phyloP scores from a whole-genome alignment of 2,888 invertebrate genomes.

The Galerucella calmariensis region DNA sequence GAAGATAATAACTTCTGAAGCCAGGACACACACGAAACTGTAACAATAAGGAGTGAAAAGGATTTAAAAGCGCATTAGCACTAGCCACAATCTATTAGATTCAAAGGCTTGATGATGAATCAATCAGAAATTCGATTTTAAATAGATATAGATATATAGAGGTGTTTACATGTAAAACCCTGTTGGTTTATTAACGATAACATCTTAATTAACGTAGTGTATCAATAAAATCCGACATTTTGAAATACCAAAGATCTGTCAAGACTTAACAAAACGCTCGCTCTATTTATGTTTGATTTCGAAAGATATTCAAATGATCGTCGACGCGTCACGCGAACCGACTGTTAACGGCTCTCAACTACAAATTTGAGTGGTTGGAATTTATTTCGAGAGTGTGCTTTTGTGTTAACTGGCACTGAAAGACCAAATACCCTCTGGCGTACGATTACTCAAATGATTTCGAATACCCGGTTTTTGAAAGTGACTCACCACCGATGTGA shows the following conservation, averaged over 20 bases:
- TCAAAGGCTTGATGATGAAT: too few species aligned
- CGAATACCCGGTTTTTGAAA: conserved; percentile 11
- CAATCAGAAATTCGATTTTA: too few species aligned
- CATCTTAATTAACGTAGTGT: conserved; percentile 54
- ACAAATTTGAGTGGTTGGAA: conserved; percentile 44
- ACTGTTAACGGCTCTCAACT: conserved; percentile 56
- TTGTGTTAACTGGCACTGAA: conserved; percentile 20
- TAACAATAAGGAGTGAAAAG: too few species aligned
- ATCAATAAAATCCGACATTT: conserved; percentile 55
- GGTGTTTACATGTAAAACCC: conserved; percentile 33
- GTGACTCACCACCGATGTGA: conserved; percentile 16
- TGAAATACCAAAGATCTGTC: conserved; percentile 52
- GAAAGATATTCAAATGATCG: conserved; percentile 59
- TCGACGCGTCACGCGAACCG: conserved; percentile 55
- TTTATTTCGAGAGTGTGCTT: conserved; percentile 36
- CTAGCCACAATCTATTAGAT: too few species aligned
- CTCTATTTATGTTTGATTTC: conserved; percentile 59
- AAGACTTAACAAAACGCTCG: conserved; percentile 57
- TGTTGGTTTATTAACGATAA: conserved; percentile 36
- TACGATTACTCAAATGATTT: conserved; percentile 16
- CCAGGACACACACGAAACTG: too few species aligned
- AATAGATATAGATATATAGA: conserved; percentile 3
- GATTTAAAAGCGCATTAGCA: too few species aligned
- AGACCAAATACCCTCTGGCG: conserved; percentile 23
- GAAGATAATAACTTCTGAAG: too few species aligned